Evolutionary conservation across 2,797 vertebrate genomes (phyloP).

Genomic region (Acipenser transmontanus): DNA sequence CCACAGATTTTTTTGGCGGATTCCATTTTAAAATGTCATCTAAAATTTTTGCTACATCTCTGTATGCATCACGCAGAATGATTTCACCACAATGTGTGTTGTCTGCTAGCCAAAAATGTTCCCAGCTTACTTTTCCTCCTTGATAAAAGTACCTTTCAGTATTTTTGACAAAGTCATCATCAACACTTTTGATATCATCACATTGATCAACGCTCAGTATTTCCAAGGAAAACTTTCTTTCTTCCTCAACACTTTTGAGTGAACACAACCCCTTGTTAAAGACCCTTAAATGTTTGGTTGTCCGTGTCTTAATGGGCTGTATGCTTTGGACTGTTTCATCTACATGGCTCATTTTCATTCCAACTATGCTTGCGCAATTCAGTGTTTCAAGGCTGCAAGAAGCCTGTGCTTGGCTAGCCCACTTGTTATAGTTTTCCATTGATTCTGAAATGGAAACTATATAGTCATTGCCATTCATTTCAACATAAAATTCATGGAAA

Average conservation of each 20-base stretch:
- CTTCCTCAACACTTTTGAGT: conserved; percentile 54
- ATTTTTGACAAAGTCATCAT: conserved; percentile 42
- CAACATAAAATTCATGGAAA: conserved; percentile 70
- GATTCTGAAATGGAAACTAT: conserved; percentile 70
- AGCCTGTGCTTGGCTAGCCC: conserved; percentile 58
- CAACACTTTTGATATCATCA: conserved; percentile 44
- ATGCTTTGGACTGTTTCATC: conserved; percentile 60
- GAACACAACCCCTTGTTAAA: conserved; percentile 50
- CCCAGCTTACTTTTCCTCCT: conserved; percentile 55
- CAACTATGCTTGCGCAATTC: conserved; percentile 55
- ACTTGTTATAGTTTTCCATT: conserved; percentile 53
- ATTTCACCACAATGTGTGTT: conserved; percentile 42
- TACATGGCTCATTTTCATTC: conserved; percentile 70
- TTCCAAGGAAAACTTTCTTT: conserved; percentile 65
- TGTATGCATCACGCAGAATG: conserved; percentile 56
- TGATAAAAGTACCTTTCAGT: conserved; percentile 63
- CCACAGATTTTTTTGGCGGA: conserved; percentile 39
- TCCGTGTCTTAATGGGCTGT: conserved; percentile 39
- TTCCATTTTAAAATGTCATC: conserved; percentile 30
- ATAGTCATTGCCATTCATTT: conserved; percentile 71
- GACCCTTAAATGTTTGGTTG: conserved; percentile 51
- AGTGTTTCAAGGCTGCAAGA: conserved; percentile 55
- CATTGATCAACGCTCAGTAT: conserved; percentile 66
- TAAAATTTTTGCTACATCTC: conserved; percentile 44
- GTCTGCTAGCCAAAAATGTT: conserved; percentile 59